Conservation (phyloP, 2,888 invertebrate species). For the Pachydiplax longipennis region DNA sequence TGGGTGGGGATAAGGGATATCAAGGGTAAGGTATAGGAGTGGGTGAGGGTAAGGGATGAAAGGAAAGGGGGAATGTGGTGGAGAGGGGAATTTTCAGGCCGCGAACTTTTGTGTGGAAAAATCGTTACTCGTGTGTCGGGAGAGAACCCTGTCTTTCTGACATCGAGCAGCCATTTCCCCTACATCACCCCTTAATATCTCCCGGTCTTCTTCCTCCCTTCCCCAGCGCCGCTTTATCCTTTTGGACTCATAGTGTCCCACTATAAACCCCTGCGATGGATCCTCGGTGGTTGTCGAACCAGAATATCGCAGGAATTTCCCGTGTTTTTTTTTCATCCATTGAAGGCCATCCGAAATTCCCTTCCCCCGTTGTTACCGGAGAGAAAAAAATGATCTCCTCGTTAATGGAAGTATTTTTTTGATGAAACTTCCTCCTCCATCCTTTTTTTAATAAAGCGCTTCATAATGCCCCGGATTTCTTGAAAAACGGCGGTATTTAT, state of each 20-base stretch:
- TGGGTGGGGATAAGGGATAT: neutral
- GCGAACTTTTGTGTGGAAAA: slow-evolving; percentile 10
- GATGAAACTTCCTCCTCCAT: neutral
- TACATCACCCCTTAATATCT: neutral
- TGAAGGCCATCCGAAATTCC: neutral
- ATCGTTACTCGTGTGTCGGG: slow-evolving; percentile 3
- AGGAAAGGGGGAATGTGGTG: neutral
- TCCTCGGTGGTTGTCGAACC: neutral
- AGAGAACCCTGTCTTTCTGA: neutral
- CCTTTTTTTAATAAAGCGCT: neutral
- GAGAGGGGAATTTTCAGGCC: neutral
- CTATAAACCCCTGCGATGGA: neutral
- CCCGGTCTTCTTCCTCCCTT: neutral
- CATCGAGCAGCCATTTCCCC: neutral
- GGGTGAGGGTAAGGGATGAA: neutral
- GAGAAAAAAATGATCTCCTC: neutral
- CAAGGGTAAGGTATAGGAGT: neutral
- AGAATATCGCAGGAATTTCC: neutral
- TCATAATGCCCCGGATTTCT: slow-evolving; percentile 3
- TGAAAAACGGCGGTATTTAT: neutral
- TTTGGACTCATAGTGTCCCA: neutral
- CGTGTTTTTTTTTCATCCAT: neutral
- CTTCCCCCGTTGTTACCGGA: neutral
- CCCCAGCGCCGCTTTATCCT: neutral
- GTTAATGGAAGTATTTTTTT: neutral